Conservation (phyloP, 2,888 invertebrate genomes). For the Metellina segmentata region DNA sequence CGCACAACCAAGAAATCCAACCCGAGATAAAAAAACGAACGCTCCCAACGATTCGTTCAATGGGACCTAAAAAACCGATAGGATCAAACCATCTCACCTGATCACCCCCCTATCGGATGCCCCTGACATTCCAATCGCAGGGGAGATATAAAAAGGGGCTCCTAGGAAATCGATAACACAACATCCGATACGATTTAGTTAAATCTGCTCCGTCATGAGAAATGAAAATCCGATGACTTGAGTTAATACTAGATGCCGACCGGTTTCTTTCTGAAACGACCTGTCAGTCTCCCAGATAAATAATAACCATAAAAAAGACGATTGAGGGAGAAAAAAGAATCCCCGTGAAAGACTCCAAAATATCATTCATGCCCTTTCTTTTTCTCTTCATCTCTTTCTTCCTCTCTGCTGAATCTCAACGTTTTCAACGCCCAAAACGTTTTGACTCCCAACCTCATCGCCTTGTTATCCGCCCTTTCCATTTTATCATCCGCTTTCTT, state of each 20-base stretch:
- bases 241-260: constrained; percentile 31
- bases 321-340: constrained; percentile 16
- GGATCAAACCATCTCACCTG: not conserved
- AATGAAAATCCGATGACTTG: constrained; percentile 38
- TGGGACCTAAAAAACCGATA: not conserved
- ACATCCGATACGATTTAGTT: constrained; percentile 17
- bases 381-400: not conserved
- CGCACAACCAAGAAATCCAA: not conserved
- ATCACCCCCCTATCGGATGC: not conserved
- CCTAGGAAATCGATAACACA: constrained; percentile 11
- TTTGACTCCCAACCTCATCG: constrained; percentile 72
- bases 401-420: constrained; percentile 60
- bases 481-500: constrained; percentile 62
- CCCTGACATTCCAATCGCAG: not conserved
- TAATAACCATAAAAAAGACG: constrained; percentile 55
- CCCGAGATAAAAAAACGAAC: not conserved
- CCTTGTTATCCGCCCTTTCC: constrained; percentile 68
- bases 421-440: constrained; percentile 62
- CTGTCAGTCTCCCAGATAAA: constrained; percentile 55
- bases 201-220: constrained; percentile 37
- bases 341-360: constrained; percentile 28
- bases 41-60: not conserved
- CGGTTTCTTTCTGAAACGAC: constrained; percentile 51
- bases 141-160: not conserved
- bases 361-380: constrained; percentile 48